Conservation (phyloP, 1,140 invertebrate species). For the Drosophila paulistorum region DNA sequence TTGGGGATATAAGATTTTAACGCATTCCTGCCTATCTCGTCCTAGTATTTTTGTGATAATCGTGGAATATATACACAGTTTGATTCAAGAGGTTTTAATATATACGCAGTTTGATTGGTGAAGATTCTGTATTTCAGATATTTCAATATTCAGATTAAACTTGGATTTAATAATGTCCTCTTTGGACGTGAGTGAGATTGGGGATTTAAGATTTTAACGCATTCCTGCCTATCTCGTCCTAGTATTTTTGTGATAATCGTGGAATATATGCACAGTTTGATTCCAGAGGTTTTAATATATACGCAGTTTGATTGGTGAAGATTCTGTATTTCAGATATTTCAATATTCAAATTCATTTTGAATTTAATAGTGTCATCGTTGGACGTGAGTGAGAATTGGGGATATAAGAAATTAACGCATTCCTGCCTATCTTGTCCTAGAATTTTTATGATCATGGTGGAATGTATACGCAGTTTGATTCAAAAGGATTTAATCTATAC, state of each 20-base stretch:
- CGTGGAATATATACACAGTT: background rate
- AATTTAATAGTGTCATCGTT: background rate
- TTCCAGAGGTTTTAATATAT: background rate
- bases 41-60: background rate
- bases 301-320: no score
- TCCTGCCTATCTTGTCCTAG: background rate
- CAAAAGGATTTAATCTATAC: background rate
- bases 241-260: no score
- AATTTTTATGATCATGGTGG: background rate
- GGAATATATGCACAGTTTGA: no score
- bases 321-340: no score
- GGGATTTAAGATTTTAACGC: no score
- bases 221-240: no score
- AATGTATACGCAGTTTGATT: background rate
- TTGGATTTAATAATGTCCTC: no score
- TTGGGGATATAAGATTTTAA: background rate
- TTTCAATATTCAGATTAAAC: background rate
- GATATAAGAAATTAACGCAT: background rate
- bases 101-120: background rate
- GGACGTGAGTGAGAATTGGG: background rate
- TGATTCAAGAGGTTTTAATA: background rate
- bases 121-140: conserved; percentile 1
- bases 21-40: background rate
- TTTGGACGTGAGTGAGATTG: background rate
- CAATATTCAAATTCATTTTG: background rate